Percentiles rank a stretch among this genome's conserved stretches.
Conservation (phyloP, 2,888 invertebrate genomes). For the Resseliella maxima region DNA sequence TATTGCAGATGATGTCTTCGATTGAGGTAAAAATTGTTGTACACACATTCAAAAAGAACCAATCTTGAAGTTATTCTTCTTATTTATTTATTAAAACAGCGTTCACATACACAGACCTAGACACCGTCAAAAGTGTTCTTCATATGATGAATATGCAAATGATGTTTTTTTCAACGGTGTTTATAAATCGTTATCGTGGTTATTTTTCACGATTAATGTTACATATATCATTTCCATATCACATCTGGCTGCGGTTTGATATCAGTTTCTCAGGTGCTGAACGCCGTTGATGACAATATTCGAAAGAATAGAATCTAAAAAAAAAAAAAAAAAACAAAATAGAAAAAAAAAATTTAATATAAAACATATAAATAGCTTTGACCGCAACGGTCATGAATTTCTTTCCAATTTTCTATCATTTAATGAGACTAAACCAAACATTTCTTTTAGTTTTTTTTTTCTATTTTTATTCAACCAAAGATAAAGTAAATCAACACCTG, state of each 20-base stretch:
- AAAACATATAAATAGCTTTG: conserved; percentile 8
- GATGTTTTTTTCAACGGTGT: not conserved
- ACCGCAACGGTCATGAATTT: too few relatives aligned
- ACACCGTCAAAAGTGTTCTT: not conserved
- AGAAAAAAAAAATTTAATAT: not conserved
- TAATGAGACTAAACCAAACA: conserved; percentile 33
- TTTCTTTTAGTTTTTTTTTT: too few relatives aligned
- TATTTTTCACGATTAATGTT: conserved; percentile 5
- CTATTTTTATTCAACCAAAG: too few relatives aligned
- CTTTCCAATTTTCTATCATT: too few relatives aligned
- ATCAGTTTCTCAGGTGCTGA: not conserved
- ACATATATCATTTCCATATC: conserved; percentile 12
- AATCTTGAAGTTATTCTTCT: not conserved
- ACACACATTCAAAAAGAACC: not conserved
- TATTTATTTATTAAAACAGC: not conserved
- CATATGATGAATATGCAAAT: conserved; percentile 30
- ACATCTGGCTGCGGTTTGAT: not conserved
- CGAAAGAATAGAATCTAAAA: not conserved
- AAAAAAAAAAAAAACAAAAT: not conserved
- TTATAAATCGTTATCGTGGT: conserved; percentile 13
- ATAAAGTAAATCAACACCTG: conserved; percentile 17
- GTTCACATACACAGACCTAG: not conserved
- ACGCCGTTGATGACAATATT: not conserved
- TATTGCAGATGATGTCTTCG: not conserved
- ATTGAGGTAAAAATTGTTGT: not conserved